These are phyloP conservation scores for Heliothis subflexa DNA, from an alignment of 1,140 invertebrate species.

Conservation along the genomic window DNA sequence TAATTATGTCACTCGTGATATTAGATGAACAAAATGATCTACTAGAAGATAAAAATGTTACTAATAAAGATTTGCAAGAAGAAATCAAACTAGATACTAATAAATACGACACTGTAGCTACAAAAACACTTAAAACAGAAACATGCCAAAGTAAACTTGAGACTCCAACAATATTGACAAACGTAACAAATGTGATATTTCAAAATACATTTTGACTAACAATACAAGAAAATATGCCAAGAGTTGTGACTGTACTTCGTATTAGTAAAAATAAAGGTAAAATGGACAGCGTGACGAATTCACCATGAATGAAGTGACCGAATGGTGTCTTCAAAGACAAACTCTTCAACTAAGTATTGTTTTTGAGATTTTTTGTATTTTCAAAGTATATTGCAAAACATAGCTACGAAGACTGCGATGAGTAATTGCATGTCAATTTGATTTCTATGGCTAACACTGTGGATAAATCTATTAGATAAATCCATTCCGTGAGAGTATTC, in stretches of 20 bases:
- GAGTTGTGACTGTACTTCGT: constrained; percentile 41
- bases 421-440: no score
- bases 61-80: no score
- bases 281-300: constrained; percentile 38
- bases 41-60: no score
- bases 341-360: neutral
- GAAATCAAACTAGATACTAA: no score
- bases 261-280: constrained; percentile 32
- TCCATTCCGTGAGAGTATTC: no score
- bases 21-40: no score
- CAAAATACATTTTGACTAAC: constrained; percentile 49
- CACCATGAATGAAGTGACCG: constrained; percentile 14
- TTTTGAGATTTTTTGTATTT: no score
- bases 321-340: neutral
- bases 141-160: neutral
- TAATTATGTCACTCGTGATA: no score
- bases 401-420: neutral
- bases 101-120: no score
- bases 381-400: neutral
- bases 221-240: constrained; percentile 39
- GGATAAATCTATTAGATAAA: no score
- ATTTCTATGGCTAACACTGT: no score
- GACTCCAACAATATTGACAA: constrained; percentile 15
- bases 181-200: constrained; percentile 43
- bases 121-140: no score